phyloP scores from a whole-genome alignment of 2,113 vertebrate species.

The Coryphaenoides rupestris region DNA sequence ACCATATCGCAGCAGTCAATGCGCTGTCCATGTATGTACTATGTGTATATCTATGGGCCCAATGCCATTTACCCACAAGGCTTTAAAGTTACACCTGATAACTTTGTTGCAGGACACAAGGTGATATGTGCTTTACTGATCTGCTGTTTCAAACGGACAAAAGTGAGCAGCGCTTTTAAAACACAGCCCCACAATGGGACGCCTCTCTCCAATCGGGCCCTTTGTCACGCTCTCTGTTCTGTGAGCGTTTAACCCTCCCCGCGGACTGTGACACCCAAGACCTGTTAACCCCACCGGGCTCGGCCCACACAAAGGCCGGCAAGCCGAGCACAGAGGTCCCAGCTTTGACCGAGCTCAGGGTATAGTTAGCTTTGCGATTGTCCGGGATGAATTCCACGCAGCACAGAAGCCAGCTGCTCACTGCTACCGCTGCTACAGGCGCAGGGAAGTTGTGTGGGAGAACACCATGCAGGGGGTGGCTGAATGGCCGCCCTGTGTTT shows the following conservation, averaged over 20 bases:
- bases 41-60: too few relatives aligned
- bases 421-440: constrained; percentile 18
- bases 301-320: constrained; percentile 44
- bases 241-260: constrained; percentile 45
- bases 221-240: constrained; percentile 50
- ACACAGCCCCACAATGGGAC: constrained; percentile 46
- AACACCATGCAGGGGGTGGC: constrained; percentile 13
- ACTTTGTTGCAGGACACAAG: constrained; percentile 46
- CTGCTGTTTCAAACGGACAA: constrained; percentile 57
- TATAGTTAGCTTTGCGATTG: constrained; percentile 48
- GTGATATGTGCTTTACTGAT: constrained; percentile 51
- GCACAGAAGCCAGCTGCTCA: constrained; percentile 51
- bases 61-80: constrained; percentile 35
- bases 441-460: constrained; percentile 6
- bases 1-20: too few relatives aligned
- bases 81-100: constrained; percentile 45
- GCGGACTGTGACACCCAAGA: constrained; percentile 54
- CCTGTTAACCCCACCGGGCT: constrained; percentile 52
- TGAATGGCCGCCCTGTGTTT: constrained; percentile 46
- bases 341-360: constrained; percentile 45
- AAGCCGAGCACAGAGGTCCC: constrained; percentile 20
- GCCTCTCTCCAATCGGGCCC: constrained; percentile 38
- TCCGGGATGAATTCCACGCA: constrained; percentile 51
- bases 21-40: too few relatives aligned
- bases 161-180: constrained; percentile 56